Conservation (phyloP, 1,140 invertebrate species). For the Arctopsyche grandis region DNA sequence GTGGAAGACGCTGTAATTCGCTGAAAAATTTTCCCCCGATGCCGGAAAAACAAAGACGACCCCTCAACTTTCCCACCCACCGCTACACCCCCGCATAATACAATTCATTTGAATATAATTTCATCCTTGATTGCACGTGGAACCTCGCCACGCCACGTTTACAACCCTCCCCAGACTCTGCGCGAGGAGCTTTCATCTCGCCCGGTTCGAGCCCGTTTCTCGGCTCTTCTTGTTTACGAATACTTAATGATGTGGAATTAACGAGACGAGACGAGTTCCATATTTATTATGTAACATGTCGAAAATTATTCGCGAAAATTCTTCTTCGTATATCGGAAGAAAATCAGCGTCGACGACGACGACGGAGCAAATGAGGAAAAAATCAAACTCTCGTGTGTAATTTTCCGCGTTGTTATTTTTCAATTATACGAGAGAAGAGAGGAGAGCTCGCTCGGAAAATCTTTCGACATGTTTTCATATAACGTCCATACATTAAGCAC, state of each 20-base stretch:
- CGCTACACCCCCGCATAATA: not conserved
- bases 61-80: too few species aligned
- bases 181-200: not conserved
- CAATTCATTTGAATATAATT: slow-evolving; percentile 53
- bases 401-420: slow-evolving; percentile 7
- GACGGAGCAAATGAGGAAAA: not conserved
- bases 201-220: not conserved
- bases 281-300: slow-evolving; percentile 31
- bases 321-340: slow-evolving; percentile 11
- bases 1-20: slow-evolving; percentile 12
- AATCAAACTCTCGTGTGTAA: not conserved
- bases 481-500: too few species aligned
- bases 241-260: slow-evolving; percentile 50
- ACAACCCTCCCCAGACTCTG: not conserved
- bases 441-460: too few species aligned
- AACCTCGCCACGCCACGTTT: not conserved
- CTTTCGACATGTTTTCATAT: too few species aligned
- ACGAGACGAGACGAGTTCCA: slow-evolving; percentile 41
- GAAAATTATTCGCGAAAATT: slow-evolving; percentile 22
- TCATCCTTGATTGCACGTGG: slow-evolving; percentile 49
- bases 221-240: slow-evolving; percentile 49
- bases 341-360: not conserved
- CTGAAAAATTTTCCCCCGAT: not conserved
- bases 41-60: slow-evolving; percentile 14
- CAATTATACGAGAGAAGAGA: not conserved